These are phyloP conservation scores for Prunella himalayana DNA, from an alignment of 2,113 vertebrate species.

Conservation along the genomic window DNA sequence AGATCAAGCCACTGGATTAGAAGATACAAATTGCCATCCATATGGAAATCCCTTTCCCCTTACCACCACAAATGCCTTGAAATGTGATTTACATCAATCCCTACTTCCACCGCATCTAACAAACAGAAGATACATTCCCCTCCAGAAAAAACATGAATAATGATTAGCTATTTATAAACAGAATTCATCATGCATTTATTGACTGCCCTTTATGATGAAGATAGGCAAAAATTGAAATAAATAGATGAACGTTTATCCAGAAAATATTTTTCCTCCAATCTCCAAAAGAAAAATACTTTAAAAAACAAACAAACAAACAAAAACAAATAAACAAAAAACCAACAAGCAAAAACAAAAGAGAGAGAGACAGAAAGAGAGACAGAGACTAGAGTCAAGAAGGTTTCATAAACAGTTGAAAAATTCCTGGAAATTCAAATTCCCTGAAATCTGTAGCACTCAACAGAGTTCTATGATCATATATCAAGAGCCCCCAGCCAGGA, in stretches of 20 bases:
- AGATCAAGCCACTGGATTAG: constrained; percentile 19
- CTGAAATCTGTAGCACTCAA: not conserved
- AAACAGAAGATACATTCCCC: not conserved
- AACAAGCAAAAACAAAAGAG: not conserved
- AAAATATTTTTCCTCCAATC: not conserved
- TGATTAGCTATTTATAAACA: not conserved
- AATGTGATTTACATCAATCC: constrained; percentile 19
- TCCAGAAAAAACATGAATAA: constrained; percentile 15
- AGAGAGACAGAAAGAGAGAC: not conserved
- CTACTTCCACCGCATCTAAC: constrained; percentile 4
- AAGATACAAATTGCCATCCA: not conserved
- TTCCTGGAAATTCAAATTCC: not conserved
- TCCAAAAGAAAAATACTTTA: not conserved
- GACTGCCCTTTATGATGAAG: not conserved
- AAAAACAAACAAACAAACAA: too few species aligned
- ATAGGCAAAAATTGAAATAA: not conserved
- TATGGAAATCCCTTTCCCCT: constrained; percentile 17
- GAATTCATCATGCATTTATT: not conserved
- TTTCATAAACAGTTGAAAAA: not conserved
- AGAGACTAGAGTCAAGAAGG: not conserved
- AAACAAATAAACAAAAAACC: too few species aligned
- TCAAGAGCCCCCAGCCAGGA: not conserved
- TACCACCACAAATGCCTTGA: constrained; percentile 19
- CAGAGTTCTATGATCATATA: not conserved
- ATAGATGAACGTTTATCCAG: rapidly evolving